These are phyloP conservation scores for Pontoporia blainvillei DNA, from an alignment of 2,113 vertebrate species.

Conservation along the genomic window DNA sequence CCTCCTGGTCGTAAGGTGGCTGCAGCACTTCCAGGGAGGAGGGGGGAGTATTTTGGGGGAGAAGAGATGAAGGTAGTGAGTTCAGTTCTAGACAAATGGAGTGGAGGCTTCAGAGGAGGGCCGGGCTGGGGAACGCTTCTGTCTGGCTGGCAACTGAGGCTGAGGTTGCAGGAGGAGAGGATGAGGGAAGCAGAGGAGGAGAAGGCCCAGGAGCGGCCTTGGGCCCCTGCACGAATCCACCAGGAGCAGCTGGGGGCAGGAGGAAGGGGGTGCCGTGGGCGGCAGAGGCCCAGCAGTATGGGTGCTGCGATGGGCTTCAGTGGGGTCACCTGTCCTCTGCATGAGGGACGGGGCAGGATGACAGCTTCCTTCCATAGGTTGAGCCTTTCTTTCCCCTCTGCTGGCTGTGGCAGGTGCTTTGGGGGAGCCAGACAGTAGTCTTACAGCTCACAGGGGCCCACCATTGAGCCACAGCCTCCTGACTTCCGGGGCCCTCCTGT, in stretches of 20 bases:
- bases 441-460: background rate
- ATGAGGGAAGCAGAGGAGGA: background rate
- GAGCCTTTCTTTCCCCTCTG: background rate
- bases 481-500: background rate
- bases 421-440: background rate
- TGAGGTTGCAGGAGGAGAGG: background rate
- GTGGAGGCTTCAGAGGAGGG: background rate
- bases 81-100: background rate
- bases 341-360: background rate
- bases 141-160: background rate
- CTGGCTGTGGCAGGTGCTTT: background rate
- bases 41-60: background rate
- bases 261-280: background rate
- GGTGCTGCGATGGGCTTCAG: background rate
- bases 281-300: background rate
- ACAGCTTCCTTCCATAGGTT: background rate
- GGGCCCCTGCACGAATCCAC: rapidly evolving
- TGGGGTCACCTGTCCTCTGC: background rate
- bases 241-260: background rate
- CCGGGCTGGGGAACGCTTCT: background rate
- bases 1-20: background rate
- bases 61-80: background rate
- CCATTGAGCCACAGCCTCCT: background rate
- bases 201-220: rapidly evolving
- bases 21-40: background rate